Evolutionary conservation across 2,113 vertebrate species (phyloP).

Genomic region (Serilophus lunatus): DNA sequence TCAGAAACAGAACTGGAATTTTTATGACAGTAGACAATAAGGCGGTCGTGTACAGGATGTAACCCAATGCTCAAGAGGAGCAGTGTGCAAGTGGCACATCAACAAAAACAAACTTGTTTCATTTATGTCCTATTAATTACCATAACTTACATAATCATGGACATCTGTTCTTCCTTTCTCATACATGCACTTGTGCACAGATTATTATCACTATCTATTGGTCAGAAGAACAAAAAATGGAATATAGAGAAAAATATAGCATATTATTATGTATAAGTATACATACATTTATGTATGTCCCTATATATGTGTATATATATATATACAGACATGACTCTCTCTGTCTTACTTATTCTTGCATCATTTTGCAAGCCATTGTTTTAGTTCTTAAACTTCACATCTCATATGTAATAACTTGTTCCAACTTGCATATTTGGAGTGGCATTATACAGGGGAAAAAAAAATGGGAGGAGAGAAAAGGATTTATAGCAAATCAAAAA

Average conservation of each 20-base stretch:
- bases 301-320: background rate
- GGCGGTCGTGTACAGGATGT: constrained; percentile 80
- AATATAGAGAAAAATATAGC: background rate
- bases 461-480: background rate
- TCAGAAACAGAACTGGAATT: constrained; percentile 72
- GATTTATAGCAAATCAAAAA: background rate
- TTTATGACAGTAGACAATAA: constrained; percentile 84
- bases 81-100: constrained; percentile 86
- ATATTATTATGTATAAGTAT: background rate
- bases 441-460: background rate
- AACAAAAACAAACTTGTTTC: constrained; percentile 83
- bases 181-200: background rate
- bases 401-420: background rate
- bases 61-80: constrained; percentile 78
- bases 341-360: background rate
- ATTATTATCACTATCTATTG: constrained; percentile 20
- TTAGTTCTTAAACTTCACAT: background rate
- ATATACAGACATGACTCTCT: background rate
- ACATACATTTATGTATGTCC: background rate
- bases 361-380: background rate
- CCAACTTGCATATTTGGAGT: background rate
- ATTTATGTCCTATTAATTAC: constrained; percentile 83
- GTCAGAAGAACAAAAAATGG: background rate
- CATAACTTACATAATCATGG: constrained; percentile 77
- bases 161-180: constrained; percentile 79